Conservation (phyloP, 2,113 vertebrate species). For the Marcusenius ussheri region DNA sequence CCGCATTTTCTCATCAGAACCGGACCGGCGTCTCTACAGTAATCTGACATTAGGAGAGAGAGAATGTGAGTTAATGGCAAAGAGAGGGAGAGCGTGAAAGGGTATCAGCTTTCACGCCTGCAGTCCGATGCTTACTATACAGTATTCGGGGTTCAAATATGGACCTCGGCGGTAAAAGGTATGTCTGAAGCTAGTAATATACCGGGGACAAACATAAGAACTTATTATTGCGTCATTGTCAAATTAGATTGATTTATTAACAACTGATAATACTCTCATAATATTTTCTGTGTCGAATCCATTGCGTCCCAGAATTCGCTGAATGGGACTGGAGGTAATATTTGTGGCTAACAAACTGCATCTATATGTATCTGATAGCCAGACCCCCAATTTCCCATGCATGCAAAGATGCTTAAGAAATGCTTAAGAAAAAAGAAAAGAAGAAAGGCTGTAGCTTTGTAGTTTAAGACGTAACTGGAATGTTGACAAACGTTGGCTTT, state of each 20-base stretch:
- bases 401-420: neutral
- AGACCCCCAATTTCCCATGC: neutral
- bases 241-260: slow-evolving; percentile 23
- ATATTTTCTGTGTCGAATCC: neutral
- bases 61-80: slow-evolving; percentile 10
- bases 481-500: neutral
- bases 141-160: slow-evolving; percentile 48
- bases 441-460: neutral
- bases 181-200: slow-evolving; percentile 41
- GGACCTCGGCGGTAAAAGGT: slow-evolving; percentile 38
- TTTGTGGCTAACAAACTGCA: neutral
- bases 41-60: neutral
- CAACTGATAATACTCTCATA: neutral
- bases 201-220: slow-evolving; percentile 31
- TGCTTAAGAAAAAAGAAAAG: neutral
- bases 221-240: slow-evolving; percentile 44
- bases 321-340: neutral
- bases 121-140: slow-evolving; percentile 34
- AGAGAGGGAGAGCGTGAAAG: slow-evolving; percentile 41
- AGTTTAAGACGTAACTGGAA: neutral
- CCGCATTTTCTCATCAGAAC: neutral
- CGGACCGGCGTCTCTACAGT: neutral
- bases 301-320: neutral
- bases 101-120: slow-evolving; percentile 20
- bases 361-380: neutral